Conservation (phyloP, 2,797 vertebrate species). For the Ptychobarbus kaznakovi region DNA sequence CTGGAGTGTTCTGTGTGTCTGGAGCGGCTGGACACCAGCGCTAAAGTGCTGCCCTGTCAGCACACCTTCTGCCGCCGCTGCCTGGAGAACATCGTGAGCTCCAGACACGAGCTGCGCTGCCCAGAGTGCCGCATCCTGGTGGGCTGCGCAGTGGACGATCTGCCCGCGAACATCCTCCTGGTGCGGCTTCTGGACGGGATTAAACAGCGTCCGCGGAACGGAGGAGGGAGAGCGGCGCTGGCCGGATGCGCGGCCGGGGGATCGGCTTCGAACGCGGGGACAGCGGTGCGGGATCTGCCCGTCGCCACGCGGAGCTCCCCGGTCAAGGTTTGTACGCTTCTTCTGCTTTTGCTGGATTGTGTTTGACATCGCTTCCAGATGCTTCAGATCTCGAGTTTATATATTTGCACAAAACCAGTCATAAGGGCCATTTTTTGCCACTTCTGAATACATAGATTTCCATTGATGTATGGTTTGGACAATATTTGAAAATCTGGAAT, state of each 20-base stretch:
- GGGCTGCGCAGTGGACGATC: constrained; percentile 94
- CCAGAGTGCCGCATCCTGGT: constrained; percentile 96
- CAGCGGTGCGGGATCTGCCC: constrained; percentile 76
- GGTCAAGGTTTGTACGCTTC: constrained; percentile 76
- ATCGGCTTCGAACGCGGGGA: constrained; percentile 78
- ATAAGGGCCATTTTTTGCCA: background rate
- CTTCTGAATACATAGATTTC: background rate
- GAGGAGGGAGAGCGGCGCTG: constrained; percentile 72
- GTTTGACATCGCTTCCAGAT: background rate
- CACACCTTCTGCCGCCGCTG: constrained; percentile 98
- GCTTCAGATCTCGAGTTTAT: background rate
- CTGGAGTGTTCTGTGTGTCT: constrained; percentile 97
- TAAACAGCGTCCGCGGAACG: constrained; percentile 86
- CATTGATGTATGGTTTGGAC: background rate
- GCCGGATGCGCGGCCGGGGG: constrained; percentile 78
- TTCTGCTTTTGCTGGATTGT: background rate
- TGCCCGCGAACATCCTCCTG: constrained; percentile 94
- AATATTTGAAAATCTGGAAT: background rate
- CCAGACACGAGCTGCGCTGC: constrained; percentile 93
- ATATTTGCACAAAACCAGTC: background rate
- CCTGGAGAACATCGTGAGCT: constrained; percentile 95
- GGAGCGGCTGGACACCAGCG: constrained; percentile 95
- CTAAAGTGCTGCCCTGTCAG: constrained; percentile 95
- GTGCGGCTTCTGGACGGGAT: constrained; percentile 95
- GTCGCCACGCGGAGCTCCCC: constrained; percentile 79